Base-by-base conservation (phyloP, 2,888 invertebrate species). In the Thymelicus acteon region DNA sequence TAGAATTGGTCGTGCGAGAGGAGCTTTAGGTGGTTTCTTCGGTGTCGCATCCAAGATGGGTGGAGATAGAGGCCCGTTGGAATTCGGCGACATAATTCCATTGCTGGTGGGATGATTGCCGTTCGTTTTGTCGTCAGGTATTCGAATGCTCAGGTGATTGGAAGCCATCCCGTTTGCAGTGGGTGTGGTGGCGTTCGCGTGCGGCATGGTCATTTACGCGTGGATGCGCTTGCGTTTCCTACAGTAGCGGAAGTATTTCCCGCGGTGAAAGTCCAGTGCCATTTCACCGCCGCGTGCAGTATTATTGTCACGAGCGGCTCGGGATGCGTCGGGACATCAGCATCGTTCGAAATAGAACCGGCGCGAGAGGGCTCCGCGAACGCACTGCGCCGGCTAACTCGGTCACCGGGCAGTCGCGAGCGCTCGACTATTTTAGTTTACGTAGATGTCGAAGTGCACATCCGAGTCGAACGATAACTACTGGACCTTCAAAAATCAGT, bases 381-480 rank as follows among this genome's bases (percentile, higher is more conserved):
- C 89, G 85, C 83, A 93, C 93, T 93, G 89, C 83, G 87, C 85
- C 78, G 77, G 87, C 87, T 91, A 92, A 88, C 90, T 93, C 93
- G 92, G 92, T 92, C 93, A 92, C 93, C 90, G 91, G 90, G 91
- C 89, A 84, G 87, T 82, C 82, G 83, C 81, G 84, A 82, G 73
- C 85, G 92, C 90, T 85, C 79, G 89, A 93, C 93, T 93, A 93
- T 93, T 93, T 93, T 93, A 80, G 93, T 92, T 92, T 91, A 90
- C 88, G 88, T 89, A 92, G 90, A 92, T 90, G 91, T 91, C 91
- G 92, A 91, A 92, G 92, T 93, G 92, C 92, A 92, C 84, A 83
- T 82, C 81, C 86, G 85, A 89, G 86, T 81, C 86, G 85, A 89
- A 87, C 87, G 88, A 88, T 88, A 86, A 82, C 83, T 74, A 81